These are phyloP conservation scores for Meloidogyne hapla DNA, from an alignment of 1,140 invertebrate species.

Conservation along the genomic window DNA sequence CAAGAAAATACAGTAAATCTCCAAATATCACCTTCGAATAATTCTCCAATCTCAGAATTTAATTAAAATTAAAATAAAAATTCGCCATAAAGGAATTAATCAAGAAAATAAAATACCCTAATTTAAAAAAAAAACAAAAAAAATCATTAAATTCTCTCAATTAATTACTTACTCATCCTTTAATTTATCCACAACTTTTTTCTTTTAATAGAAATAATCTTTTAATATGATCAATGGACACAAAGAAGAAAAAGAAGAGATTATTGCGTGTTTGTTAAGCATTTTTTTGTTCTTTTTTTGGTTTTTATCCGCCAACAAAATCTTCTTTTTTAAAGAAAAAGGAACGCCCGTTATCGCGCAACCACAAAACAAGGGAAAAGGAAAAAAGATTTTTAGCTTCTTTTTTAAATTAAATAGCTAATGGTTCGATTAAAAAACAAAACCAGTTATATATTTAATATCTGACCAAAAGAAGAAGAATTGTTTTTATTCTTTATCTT, in stretches of 20 bases:
- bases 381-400: background rate
- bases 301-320: background rate
- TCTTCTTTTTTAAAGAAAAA: background rate
- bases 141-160: too few species aligned
- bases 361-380: background rate
- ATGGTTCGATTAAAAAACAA: background rate
- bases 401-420: background rate
- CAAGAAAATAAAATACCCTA: too few species aligned
- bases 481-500: background rate
- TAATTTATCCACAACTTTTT: too few species aligned
- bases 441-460: background rate
- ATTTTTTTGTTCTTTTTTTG: background rate
- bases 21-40: too few species aligned
- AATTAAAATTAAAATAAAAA: too few species aligned
- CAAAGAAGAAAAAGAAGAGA: too few species aligned
- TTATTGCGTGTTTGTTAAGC: background rate
- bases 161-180: too few species aligned
- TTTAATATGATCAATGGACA: slow-evolving; percentile 2
- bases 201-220: background rate
- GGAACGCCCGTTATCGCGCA: background rate
- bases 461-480: background rate
- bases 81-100: too few species aligned
- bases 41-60: too few species aligned
- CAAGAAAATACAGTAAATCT: too few species aligned
- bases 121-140: too few species aligned